phyloP scores from a whole-genome alignment of 1,140 invertebrate genomes.

The Halictus rubicundus region DNA sequence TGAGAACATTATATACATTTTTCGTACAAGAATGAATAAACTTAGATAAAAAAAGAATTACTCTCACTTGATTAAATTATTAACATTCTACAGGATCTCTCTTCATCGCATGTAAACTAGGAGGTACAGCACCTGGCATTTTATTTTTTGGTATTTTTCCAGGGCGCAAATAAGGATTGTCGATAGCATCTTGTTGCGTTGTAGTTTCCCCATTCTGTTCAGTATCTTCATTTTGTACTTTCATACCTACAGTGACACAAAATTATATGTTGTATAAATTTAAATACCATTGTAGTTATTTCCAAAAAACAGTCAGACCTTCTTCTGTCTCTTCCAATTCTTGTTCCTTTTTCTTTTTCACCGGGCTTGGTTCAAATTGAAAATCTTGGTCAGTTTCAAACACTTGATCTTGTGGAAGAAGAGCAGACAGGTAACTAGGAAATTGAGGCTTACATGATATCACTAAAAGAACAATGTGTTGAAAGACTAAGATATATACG shows the following conservation, averaged over 20 bases:
- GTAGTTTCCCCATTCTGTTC: constrained; percentile 80
- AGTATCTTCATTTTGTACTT: constrained; percentile 64
- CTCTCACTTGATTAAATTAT: not conserved
- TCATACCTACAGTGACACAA: constrained; percentile 50
- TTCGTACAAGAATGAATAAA: constrained; percentile 32
- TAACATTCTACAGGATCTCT: constrained; percentile 49
- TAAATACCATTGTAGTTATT: constrained; percentile 46
- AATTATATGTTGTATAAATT: constrained; percentile 36
- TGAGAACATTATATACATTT: constrained; percentile 21
- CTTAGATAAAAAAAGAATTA: constrained; percentile 12
- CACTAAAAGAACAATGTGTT: constrained; percentile 83
- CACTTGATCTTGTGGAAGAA: constrained; percentile 96
- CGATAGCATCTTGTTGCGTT: constrained; percentile 85
- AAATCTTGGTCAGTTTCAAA: constrained; percentile 95
- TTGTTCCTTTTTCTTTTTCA: constrained; percentile 83
- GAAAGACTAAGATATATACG: not conserved
- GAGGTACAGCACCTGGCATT: constrained; percentile 44
- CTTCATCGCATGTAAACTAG: constrained; percentile 39
- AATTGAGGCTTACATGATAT: constrained; percentile 92
- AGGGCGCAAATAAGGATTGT: constrained; percentile 93
- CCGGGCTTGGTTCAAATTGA: constrained; percentile 82
- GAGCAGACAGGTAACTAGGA: constrained; percentile 91
- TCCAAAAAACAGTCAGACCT: constrained; percentile 50
- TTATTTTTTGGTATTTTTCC: constrained; percentile 86
- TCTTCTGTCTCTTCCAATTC: constrained; percentile 81